Percentiles rank a stretch among this genome's conserved stretches.
These are phyloP conservation scores for Falco peregrinus DNA, from an alignment of 2,797 vertebrate genomes.

Conservation along the genomic window DNA sequence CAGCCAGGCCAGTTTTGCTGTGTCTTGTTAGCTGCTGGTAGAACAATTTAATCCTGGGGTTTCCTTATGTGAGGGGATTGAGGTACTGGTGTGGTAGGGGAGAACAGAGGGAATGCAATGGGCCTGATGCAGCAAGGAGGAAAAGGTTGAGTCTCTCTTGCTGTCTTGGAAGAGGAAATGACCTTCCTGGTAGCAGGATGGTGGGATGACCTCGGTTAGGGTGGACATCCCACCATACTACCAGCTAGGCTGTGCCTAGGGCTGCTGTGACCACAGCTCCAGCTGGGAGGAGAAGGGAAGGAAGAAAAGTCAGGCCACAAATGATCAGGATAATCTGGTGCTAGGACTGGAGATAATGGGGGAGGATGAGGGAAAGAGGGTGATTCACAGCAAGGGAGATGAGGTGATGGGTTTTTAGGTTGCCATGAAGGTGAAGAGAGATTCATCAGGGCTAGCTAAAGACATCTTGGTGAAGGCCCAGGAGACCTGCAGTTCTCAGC, in stretches of 20 bases:
- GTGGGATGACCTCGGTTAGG: not conserved
- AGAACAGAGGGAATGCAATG: not conserved
- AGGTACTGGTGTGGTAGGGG: not conserved
- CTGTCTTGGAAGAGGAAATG: not conserved
- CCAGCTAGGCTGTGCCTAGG: not conserved
- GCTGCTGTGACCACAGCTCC: not conserved
- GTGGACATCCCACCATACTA: not conserved
- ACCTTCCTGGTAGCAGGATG: not conserved
- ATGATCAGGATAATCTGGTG: not conserved
- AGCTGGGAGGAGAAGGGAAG: not conserved
- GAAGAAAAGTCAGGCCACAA: not conserved
- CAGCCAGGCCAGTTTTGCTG: conserved; percentile 45
- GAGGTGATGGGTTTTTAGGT: not conserved
- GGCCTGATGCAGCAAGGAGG: not conserved
- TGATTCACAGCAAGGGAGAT: not conserved
- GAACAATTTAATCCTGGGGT: not conserved
- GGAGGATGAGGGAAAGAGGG: not conserved
- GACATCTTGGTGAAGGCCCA: not conserved
- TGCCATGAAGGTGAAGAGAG: not conserved
- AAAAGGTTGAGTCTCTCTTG: not conserved
- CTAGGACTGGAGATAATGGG: not conserved
- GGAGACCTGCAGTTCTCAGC: not conserved
- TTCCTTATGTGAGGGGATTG: not conserved
- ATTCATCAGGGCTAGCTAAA: not conserved
- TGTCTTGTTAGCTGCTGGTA: conserved; percentile 16